These are phyloP conservation scores for Liodrosophila aerea DNA, from an alignment of 2,888 invertebrate genomes.

Conservation along the genomic window DNA sequence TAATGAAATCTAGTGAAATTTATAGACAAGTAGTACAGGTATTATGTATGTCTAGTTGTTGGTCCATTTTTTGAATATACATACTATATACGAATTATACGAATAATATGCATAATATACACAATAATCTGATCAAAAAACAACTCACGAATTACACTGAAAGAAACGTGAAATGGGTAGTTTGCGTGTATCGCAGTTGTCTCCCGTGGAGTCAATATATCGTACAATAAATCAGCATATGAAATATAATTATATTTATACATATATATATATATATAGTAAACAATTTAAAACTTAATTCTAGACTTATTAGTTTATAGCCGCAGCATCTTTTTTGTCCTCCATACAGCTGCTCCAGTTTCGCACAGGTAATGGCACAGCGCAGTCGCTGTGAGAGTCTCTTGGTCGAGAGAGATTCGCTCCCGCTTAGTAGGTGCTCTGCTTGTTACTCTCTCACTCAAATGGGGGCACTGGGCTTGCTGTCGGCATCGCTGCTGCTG, in stretches of 20 bases:
- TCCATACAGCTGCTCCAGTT: slow-evolving; percentile 60
- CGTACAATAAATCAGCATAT: slow-evolving; percentile 72
- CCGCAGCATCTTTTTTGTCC: slow-evolving; percentile 41
- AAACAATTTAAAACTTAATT: slow-evolving; percentile 63
- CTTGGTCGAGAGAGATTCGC: slow-evolving; percentile 13
- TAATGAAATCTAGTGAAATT: slow-evolving; percentile 40
- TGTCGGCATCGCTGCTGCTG: slow-evolving; percentile 49
- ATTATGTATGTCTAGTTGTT: slow-evolving; percentile 76
- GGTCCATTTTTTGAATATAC: slow-evolving; percentile 71
- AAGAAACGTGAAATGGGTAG: no score
- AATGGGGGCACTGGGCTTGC: slow-evolving; percentile 46
- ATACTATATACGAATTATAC: slow-evolving; percentile 33
- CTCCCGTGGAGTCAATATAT: slow-evolving; percentile 69
- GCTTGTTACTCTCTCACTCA: slow-evolving; percentile 34
- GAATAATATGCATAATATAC: slow-evolving; percentile 41
- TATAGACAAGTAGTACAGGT: slow-evolving; percentile 60
- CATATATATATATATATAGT: slow-evolving; percentile 25
- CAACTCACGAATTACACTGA: slow-evolving; percentile 7
- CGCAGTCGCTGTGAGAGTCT: slow-evolving; percentile 57
- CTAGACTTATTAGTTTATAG: slow-evolving; percentile 59
- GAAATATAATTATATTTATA: slow-evolving; percentile 29
- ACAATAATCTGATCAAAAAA: slow-evolving; percentile 42
- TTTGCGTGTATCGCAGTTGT: slow-evolving; percentile 48
- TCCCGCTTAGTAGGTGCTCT: neutral
- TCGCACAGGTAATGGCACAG: slow-evolving; percentile 11